Evolutionary conservation across 2,797 vertebrate genomes (phyloP), one percentile per base, ranked within the genome.

Genomic region (Falco rusticolus): DNA sequence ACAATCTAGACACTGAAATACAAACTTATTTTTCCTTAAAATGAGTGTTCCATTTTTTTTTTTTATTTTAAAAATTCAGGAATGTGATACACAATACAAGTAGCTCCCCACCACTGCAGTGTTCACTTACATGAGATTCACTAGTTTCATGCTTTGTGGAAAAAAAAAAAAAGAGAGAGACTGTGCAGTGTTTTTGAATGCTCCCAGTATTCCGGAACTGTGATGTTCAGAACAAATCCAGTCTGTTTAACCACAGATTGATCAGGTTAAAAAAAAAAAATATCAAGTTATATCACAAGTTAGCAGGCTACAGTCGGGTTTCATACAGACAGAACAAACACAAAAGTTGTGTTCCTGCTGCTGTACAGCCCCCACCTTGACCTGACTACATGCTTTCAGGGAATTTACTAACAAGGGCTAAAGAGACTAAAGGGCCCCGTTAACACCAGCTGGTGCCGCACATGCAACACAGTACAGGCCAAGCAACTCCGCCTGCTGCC

Each of bases 61-160:
- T 41, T 97, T 96, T 96, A 92, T 95, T 97, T 96, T 68, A 92
- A 93, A 96, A 90, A 93, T 87, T 93, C 91, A 95, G 97, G 89
- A 96, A 96, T 97, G 96, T 93, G 96, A 97, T 96, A 96, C 84
- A 96, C 82, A 96, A 89, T 96, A 96, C 84, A 97, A 87, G 96
- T 87, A 85, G 76, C 91, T 97, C 78, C 94, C 94, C 89, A 94
- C 64, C 90, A 84, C 78, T 95, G 94, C 86, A 94, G 79, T 87
- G 45, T 83, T 96, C 72, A 89, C 77, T 84, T 84, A 95, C 78
- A 96, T 70, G 84, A 96, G 83, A 96, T 84, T 68, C 78, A 88
- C 84, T 72, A 89, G 61, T 72, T 95, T 94, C 66, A 88, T 88
- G 77, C 74, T 92, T 81, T 89, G 70, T 66, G 66, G 33, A 69